These are phyloP conservation scores for Drosophila ustulata DNA, from an alignment of 2,888 invertebrate species.

Conservation along the genomic window DNA sequence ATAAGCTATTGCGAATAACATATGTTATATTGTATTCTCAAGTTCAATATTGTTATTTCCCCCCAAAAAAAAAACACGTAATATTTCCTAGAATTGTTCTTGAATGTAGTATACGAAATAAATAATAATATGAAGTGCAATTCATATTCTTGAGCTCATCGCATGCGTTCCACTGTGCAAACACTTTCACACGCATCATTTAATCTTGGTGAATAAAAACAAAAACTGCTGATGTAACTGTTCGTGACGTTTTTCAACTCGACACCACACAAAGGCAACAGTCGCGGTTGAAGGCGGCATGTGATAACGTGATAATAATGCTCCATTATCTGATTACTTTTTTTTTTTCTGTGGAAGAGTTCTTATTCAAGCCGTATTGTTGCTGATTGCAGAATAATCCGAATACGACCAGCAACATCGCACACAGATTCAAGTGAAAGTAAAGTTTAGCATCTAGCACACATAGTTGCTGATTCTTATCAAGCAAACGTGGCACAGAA, in stretches of 20 bases:
- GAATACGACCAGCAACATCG: slow-evolving; percentile 1
- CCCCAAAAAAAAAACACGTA: not conserved
- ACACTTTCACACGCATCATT: slow-evolving; percentile 50
- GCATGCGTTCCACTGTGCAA: slow-evolving; percentile 48
- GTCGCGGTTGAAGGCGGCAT: slow-evolving; percentile 27
- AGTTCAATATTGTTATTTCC: not conserved
- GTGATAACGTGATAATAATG: slow-evolving; percentile 59
- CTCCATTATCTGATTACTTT: slow-evolving; percentile 46
- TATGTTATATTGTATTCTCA: slow-evolving; percentile 6
- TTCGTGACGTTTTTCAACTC: slow-evolving; percentile 51
- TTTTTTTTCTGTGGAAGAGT: slow-evolving; percentile 13
- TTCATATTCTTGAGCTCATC: not conserved
- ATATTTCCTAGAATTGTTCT: not conserved
- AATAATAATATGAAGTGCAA: too few relatives aligned
- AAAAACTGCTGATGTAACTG: slow-evolving; percentile 52
- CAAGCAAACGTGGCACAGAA: slow-evolving; percentile 25
- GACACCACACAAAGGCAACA: slow-evolving; percentile 12
- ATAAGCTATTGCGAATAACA: slow-evolving; percentile 15
- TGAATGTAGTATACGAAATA: too few relatives aligned
- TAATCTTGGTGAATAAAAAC: slow-evolving; percentile 19
- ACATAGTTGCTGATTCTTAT: slow-evolving; percentile 25
- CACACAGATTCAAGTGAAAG: slow-evolving; percentile 48
- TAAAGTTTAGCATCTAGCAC: slow-evolving; percentile 12
- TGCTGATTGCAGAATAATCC: slow-evolving; percentile 43
- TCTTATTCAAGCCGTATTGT: slow-evolving; percentile 13